A percentile compares a stretch with the other conserved stretches of the same genome.
These are phyloP conservation scores for Fregetta grallaria DNA, from an alignment of 2,113 vertebrate genomes.

Conservation along the genomic window DNA sequence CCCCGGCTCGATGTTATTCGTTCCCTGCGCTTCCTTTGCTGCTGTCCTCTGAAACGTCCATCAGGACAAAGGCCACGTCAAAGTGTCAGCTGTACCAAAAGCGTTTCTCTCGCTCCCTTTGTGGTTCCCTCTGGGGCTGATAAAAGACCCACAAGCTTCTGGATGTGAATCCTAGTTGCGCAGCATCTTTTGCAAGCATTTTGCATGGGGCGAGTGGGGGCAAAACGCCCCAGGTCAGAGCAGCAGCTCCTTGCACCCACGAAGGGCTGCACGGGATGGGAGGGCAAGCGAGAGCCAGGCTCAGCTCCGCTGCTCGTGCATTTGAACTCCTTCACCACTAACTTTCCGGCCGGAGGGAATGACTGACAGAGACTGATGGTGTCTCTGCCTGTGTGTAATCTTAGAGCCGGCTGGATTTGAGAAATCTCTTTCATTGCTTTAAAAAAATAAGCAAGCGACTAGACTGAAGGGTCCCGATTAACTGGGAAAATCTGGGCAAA, in stretches of 20 bases:
- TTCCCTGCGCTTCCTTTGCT: not conserved
- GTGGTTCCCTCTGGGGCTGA: not conserved
- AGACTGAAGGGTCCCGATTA: conserved; percentile 44
- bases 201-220: not conserved
- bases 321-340: not conserved
- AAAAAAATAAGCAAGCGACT: conserved; percentile 38
- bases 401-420: conserved; percentile 47
- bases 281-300: not conserved
- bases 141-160: not conserved
- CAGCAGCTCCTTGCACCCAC: not conserved
- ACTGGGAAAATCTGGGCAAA: not conserved
- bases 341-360: not conserved
- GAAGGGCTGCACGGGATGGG: fast-evolving
- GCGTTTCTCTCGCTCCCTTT: not conserved
- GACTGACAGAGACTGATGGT: conserved; percentile 66
- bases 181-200: not conserved
- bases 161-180: fast-evolving
- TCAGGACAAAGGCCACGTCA: not conserved
- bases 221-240: fast-evolving
- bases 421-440: conserved; percentile 64
- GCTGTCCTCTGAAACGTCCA: not conserved
- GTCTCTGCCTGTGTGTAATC: conserved; percentile 56
- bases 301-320: not conserved
- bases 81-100: not conserved
- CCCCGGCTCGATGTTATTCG: not conserved